Percentiles rank a stretch among this genome's conserved stretches.
Conservation (phyloP, 2,888 invertebrate genomes). For the Atethmia centrago region DNA sequence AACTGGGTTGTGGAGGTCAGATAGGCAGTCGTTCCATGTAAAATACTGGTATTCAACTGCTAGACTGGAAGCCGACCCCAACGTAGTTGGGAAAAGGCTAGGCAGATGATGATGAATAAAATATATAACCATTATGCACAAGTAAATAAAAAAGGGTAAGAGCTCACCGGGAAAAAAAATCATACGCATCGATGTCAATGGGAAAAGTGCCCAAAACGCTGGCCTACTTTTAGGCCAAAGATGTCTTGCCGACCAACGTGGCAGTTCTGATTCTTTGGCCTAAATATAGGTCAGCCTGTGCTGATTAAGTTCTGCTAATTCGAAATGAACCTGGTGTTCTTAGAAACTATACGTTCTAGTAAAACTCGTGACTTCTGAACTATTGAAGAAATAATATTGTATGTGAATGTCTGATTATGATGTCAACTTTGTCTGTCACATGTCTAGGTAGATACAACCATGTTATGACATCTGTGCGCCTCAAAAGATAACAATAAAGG, state of each 20-base stretch:
- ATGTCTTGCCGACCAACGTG: too few species aligned
- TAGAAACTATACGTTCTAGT: not conserved
- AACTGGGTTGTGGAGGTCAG: too few species aligned
- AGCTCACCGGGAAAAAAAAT: not conserved
- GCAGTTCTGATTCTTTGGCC: not conserved
- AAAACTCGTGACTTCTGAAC: conserved; percentile 24
- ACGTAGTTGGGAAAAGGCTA: too few species aligned
- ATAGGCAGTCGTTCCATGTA: too few species aligned
- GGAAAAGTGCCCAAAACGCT: not conserved
- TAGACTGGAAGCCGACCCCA: too few species aligned
- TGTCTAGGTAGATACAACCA: conserved; percentile 4
- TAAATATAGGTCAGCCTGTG: not conserved
- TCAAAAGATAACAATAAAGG: conserved; percentile 11
- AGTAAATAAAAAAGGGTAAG: not conserved
- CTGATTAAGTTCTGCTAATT: not conserved
- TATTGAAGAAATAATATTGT: not conserved
- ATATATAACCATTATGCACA: not conserved
- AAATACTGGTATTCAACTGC: too few species aligned
- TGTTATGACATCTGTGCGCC: conserved; percentile 26
- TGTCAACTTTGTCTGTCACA: conserved; percentile 23
- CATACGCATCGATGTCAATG: not conserved
- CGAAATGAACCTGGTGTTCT: not conserved
- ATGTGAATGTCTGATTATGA: not conserved
- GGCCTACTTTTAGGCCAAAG: not conserved
- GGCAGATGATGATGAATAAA: too few species aligned